Percentiles rank a stretch among this genome's conserved stretches.
Conservation (phyloP, 2,888 invertebrate species). For the Eledona agricola region DNA sequence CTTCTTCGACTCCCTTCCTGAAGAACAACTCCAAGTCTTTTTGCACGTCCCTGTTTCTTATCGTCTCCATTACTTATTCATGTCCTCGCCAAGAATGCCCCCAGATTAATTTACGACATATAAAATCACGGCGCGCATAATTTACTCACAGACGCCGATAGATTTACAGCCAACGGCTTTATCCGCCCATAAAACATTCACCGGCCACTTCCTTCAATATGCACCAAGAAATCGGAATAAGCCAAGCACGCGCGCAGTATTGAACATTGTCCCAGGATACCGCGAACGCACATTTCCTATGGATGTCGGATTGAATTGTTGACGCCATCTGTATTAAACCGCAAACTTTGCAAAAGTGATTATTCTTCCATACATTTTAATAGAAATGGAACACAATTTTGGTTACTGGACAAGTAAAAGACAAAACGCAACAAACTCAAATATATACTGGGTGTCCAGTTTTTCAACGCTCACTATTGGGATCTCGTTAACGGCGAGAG, state of each 20-base stretch:
- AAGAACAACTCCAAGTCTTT: conserved; percentile 13
- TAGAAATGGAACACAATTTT: too few species aligned
- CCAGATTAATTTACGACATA: conserved; percentile 39
- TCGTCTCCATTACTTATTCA: conserved; percentile 35
- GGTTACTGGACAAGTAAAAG: too few species aligned
- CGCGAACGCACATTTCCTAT: too few species aligned
- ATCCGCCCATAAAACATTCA: conserved; percentile 4
- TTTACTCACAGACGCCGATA: conserved; percentile 25
- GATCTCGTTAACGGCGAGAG: too few species aligned
- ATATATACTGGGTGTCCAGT: too few species aligned
- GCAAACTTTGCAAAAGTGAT: too few species aligned
- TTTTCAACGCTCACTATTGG: too few species aligned
- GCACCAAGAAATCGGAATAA: conserved; percentile 1
- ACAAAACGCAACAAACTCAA: too few species aligned
- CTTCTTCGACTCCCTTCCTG: conserved; percentile 4
- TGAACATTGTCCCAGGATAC: not conserved
- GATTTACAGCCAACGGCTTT: conserved; percentile 23
- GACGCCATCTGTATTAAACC: too few species aligned
- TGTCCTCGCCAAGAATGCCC: conserved; percentile 18
- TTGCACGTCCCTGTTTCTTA: conserved; percentile 30
- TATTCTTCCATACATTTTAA: too few species aligned
- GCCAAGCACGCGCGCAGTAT: not conserved
- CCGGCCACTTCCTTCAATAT: conserved; percentile 10
- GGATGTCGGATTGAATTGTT: too few species aligned
- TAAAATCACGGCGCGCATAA: conserved; percentile 31